phyloP scores from a whole-genome alignment of 2,113 vertebrate genomes.

The Phylloscopus whistleri region DNA sequence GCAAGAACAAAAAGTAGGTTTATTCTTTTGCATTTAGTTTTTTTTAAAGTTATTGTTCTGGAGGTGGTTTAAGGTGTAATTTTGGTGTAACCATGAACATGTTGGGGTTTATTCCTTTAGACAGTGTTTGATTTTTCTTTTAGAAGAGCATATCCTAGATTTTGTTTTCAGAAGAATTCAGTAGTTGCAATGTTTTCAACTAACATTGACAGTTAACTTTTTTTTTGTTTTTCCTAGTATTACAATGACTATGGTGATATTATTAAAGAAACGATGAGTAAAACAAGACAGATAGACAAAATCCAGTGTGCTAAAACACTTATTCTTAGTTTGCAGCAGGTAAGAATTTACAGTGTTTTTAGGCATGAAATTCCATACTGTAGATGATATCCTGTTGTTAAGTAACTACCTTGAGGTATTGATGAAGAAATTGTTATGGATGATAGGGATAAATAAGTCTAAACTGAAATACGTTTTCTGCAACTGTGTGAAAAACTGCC shows the following conservation, averaged over 20 bases:
- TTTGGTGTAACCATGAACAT: not conserved
- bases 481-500: not conserved
- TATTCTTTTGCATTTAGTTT: not conserved
- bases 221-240: slow-evolving; percentile 79
- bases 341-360: slow-evolving; percentile 61
- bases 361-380: not conserved
- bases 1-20: not conserved
- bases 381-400: not conserved
- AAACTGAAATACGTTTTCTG: not conserved
- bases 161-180: not conserved
- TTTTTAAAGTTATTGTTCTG: not conserved
- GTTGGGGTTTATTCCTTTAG: not conserved
- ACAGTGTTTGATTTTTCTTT: not conserved
- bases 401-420: not conserved
- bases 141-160: not conserved
- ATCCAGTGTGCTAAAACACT: slow-evolving; percentile 99
- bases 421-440: not conserved
- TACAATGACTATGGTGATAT: slow-evolving; percentile 99
- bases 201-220: not conserved
- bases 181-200: not conserved
- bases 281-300: slow-evolving; percentile 97
- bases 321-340: slow-evolving; percentile 98
- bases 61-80: not conserved
- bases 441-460: not conserved
- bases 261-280: slow-evolving; percentile 99